Percentiles rank a stretch among this genome's conserved stretches.
phyloP scores from a whole-genome alignment of 2,113 vertebrate species.

The Emberiza fucata region DNA sequence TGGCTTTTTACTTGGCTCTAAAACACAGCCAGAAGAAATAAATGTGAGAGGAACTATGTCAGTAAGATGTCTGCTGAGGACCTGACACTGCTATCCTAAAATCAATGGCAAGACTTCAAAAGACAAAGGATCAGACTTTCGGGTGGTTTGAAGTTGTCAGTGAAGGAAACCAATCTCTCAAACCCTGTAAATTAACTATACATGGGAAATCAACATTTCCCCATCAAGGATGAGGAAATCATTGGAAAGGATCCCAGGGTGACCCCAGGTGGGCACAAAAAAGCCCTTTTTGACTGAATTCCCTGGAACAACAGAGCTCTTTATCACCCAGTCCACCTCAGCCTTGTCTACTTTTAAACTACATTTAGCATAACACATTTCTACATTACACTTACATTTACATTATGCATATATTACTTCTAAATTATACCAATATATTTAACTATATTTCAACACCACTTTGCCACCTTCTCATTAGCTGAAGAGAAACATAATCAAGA shows the following conservation, averaged over 20 bases:
- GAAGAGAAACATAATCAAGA: neutral
- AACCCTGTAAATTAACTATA: neutral
- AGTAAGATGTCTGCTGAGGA: neutral
- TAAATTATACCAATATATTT: neutral
- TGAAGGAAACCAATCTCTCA: neutral
- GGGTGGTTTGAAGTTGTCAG: neutral
- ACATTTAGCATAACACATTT: neutral
- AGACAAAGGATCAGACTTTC: neutral
- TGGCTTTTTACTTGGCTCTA: neutral
- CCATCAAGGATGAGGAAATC: neutral
- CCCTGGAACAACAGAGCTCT: accelerated
- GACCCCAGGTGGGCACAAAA: neutral
- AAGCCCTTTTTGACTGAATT: neutral
- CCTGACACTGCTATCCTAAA: neutral
- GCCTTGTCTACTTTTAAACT: neutral
- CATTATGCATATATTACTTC: neutral
- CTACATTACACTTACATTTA: neutral
- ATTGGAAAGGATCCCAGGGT: neutral
- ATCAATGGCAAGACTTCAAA: neutral
- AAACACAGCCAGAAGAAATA: neutral
- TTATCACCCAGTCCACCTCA: too few relatives aligned
- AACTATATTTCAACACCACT: neutral
- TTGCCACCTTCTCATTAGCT: neutral
- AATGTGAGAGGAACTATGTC: neutral
- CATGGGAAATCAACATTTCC: accelerated